Conservation (phyloP, 2,888 invertebrate genomes). For the Acleris literana region DNA sequence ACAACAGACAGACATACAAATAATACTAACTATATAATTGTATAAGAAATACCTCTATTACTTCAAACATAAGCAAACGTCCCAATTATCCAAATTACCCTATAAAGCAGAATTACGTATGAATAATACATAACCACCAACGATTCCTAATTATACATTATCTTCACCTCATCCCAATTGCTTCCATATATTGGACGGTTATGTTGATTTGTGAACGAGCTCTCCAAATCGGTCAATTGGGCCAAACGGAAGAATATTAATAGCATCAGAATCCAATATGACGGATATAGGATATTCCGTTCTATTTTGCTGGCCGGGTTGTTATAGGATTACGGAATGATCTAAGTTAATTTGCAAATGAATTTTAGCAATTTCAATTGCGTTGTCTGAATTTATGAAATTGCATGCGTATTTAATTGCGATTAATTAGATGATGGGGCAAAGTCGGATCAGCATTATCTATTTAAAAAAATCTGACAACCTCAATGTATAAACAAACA, state of each 20-base stretch:
- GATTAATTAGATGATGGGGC: not conserved
- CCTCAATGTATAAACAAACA: too few species aligned
- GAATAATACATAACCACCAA: slow-evolving; percentile 32
- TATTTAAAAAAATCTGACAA: not conserved
- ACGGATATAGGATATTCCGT: too few species aligned
- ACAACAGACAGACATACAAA: too few species aligned
- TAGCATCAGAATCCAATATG: too few species aligned
- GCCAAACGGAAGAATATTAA: too few species aligned
- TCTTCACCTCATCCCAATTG: slow-evolving; percentile 15
- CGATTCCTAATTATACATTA: slow-evolving; percentile 25
- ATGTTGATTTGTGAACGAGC: not conserved
- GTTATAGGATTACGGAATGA: too few species aligned
- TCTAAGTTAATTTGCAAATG: too few species aligned
- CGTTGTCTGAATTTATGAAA: not conserved
- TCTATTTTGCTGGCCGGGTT: too few species aligned
- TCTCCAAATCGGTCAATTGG: too few species aligned
- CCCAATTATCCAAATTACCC: not conserved
- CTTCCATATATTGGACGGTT: not conserved
- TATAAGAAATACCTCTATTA: not conserved
- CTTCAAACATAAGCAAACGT: not conserved
- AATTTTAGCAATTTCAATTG: too few species aligned
- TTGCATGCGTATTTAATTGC: not conserved
- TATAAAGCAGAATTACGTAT: slow-evolving; percentile 7
- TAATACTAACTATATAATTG: too few species aligned
- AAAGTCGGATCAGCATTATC: not conserved